A percentile compares a stretch with the other conserved stretches of the same genome.
phyloP scores from a whole-genome alignment of 2,888 invertebrate genomes.

The Exephanes ischioxanthus region DNA sequence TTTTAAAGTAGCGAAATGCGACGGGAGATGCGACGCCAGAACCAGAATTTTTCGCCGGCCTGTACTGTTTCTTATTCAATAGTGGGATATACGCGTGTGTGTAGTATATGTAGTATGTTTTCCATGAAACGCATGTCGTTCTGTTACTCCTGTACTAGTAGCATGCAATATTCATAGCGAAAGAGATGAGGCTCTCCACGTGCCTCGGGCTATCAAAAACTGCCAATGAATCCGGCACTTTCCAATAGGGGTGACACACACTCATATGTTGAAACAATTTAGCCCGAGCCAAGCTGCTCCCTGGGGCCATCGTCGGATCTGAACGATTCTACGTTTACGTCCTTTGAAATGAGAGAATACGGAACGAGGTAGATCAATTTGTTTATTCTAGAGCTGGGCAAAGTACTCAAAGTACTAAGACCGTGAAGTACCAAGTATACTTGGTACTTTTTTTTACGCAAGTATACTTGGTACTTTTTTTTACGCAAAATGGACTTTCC shows the following conservation, averaged over 20 bases:
- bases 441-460: too few relatives aligned
- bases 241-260: neutral
- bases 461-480: too few relatives aligned
- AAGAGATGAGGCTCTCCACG: neutral
- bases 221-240: neutral
- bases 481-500: too few relatives aligned
- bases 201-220: neutral
- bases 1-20: constrained; percentile 39
- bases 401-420: too few relatives aligned
- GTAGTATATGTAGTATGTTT: neutral
- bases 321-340: constrained; percentile 4
- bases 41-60: neutral
- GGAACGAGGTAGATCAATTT: too few relatives aligned
- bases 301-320: neutral
- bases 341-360: neutral
- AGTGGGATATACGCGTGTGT: constrained; percentile 6
- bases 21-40: constrained; percentile 10
- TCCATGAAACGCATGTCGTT: neutral
- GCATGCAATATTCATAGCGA: neutral
- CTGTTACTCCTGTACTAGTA: neutral
- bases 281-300: neutral
- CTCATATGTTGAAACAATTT: neutral
- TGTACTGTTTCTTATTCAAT: constrained; percentile 27
- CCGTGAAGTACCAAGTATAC: too few relatives aligned
- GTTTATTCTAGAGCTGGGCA: too few relatives aligned